These are phyloP conservation scores for Eupleurogrammus muticus DNA, from an alignment of 2,797 vertebrate genomes.

Conservation along the genomic window DNA sequence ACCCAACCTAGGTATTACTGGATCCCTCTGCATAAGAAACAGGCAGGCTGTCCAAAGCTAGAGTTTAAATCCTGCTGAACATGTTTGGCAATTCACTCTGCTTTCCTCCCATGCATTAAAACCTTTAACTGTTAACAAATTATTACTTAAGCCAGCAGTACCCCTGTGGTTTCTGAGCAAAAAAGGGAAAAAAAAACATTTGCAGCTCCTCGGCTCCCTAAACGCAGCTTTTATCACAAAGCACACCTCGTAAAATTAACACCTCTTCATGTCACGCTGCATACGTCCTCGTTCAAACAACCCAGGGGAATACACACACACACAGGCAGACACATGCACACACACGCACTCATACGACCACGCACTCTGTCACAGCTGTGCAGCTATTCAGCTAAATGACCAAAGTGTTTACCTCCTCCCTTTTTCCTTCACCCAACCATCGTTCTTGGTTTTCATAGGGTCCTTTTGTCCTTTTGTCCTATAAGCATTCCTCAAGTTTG, in stretches of 20 bases:
- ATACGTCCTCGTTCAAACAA: conserved; percentile 70
- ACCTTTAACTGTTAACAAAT: conserved; percentile 49
- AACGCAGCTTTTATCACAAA: conserved; percentile 70
- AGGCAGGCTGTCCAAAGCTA: conserved; percentile 32
- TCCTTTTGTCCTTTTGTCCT: conserved; percentile 64
- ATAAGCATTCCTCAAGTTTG: conserved; percentile 58
- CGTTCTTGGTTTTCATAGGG: conserved; percentile 57
- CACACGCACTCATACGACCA: conserved; percentile 17
- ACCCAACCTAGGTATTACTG: conserved; percentile 1
- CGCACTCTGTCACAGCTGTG: conserved; percentile 76
- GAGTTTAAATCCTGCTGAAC: conserved; percentile 49
- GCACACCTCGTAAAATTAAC: conserved; percentile 78
- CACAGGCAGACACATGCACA: conserved; percentile 20
- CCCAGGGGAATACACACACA: conserved; percentile 40
- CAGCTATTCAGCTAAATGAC: conserved; percentile 72
- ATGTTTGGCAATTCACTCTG: conserved; percentile 45
- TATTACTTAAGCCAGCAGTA: conserved; percentile 36
- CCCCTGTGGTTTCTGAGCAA: conserved; percentile 52
- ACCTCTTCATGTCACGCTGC: conserved; percentile 65
- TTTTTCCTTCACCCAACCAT: conserved; percentile 50
- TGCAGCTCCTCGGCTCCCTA: conserved; percentile 51
- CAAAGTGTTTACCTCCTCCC: conserved; percentile 72
- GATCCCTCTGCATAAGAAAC: conserved; percentile 4
- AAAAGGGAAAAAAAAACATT: conserved; percentile 58
- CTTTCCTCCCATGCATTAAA: conserved; percentile 40